Conservation (phyloP, 2,888 invertebrate genomes). For the Dione juno region DNA sequence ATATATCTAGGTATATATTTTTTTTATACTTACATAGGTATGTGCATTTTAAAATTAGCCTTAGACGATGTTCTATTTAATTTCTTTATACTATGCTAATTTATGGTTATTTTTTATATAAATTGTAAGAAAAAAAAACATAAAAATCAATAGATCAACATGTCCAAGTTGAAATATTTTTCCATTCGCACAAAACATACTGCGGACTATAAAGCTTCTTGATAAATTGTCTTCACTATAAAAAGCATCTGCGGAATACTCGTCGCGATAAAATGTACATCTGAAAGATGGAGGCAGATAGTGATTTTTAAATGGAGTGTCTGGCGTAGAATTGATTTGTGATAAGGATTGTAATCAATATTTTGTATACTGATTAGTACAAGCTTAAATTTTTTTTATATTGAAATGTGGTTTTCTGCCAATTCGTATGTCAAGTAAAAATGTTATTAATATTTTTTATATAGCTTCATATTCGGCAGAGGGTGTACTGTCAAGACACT, state of each 20-base stretch:
- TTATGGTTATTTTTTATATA: too few species aligned
- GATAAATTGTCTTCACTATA: conserved; percentile 10
- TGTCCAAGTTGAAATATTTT: conserved; percentile 5
- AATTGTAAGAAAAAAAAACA: background rate
- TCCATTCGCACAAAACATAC: conserved; percentile 8
- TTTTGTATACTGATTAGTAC: background rate
- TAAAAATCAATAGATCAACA: background rate
- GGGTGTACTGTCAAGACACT: too few species aligned
- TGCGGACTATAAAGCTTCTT: conserved; percentile 5
- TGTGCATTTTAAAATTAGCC: too few species aligned
- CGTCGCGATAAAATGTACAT: background rate
- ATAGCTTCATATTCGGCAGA: too few species aligned
- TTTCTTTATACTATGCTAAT: too few species aligned
- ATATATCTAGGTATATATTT: too few species aligned
- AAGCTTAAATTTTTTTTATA: background rate
- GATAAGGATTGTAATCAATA: background rate
- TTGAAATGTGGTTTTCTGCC: too few species aligned
- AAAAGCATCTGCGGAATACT: conserved; percentile 12
- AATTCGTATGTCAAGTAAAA: too few species aligned
- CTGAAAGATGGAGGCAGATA: background rate
- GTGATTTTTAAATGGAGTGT: background rate
- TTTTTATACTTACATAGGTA: too few species aligned
- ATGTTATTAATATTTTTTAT: too few species aligned
- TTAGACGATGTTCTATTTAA: too few species aligned
- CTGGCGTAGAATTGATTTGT: background rate